Conservation (phyloP, 2,113 vertebrate species). For the Gallinago undulata region DNA sequence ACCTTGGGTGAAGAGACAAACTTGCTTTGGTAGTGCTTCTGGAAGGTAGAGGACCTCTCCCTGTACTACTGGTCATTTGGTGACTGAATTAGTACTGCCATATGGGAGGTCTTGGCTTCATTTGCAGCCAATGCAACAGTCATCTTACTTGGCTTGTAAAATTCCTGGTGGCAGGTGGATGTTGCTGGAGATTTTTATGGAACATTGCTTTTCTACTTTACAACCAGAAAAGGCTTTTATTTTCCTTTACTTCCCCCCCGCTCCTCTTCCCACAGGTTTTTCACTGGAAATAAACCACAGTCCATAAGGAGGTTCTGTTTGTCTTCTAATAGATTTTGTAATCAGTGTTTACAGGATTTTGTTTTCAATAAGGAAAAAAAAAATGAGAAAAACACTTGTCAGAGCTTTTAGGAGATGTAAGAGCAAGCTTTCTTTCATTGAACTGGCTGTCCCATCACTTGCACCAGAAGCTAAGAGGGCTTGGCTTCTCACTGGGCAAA, state of each 20-base stretch:
- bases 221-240: neutral
- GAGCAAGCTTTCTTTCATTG: neutral
- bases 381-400: accelerated
- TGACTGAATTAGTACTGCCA: neutral
- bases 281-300: neutral
- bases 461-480: neutral
- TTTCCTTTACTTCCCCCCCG: neutral
- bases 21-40: neutral
- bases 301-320: neutral
- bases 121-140: neutral
- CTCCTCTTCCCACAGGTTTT: neutral
- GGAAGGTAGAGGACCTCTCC: neutral
- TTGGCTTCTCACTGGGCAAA: neutral
- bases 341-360: neutral
- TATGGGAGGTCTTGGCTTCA: neutral
- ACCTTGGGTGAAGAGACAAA: neutral
- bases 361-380: neutral
- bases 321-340: neutral
- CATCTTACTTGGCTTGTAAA: neutral
- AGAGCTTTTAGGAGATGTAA: neutral
- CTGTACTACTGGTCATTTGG: neutral
- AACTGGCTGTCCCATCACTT: neutral
- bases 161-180: neutral
- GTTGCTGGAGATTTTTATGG: neutral
- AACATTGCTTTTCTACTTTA: neutral